A percentile compares a stretch with the other conserved stretches of the same genome.
These are phyloP conservation scores for Sebastolobus altivelis DNA, from an alignment of 2,797 vertebrate species.

Conservation along the genomic window DNA sequence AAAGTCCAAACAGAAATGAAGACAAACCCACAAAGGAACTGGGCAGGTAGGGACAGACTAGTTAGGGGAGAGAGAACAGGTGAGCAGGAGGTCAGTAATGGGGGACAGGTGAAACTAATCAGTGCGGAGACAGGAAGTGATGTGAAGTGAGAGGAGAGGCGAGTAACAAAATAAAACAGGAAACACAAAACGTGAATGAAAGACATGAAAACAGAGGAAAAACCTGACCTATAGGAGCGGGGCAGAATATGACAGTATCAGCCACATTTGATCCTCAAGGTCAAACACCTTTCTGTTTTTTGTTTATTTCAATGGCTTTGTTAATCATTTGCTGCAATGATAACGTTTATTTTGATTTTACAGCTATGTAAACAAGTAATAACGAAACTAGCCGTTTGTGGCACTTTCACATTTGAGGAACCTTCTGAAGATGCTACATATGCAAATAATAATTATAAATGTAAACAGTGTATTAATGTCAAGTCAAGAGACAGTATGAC, in stretches of 20 bases:
- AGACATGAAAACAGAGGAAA: too few relatives aligned
- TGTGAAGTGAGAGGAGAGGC: background rate
- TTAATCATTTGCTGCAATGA: constrained; percentile 19
- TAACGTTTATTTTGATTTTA: rapidly evolving
- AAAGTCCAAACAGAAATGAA: background rate
- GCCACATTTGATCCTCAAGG: too few relatives aligned
- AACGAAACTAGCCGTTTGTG: constrained; percentile 18
- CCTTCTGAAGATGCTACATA: too few relatives aligned
- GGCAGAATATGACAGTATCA: too few relatives aligned
- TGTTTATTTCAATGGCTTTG: background rate
- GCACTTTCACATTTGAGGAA: background rate
- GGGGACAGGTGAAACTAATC: background rate
- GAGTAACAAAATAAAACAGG: too few relatives aligned
- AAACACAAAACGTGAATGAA: too few relatives aligned
- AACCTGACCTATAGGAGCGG: too few relatives aligned
- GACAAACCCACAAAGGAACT: background rate
- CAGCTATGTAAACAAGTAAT: background rate
- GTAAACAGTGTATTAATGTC: background rate
- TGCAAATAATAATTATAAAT: background rate
- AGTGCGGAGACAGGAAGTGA: too few relatives aligned
- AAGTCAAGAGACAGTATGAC: background rate
- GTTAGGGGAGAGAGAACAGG: background rate
- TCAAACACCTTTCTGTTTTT: too few relatives aligned
- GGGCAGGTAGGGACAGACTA: background rate
- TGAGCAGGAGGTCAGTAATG: background rate